phyloP scores from a whole-genome alignment of 2,113 vertebrate genomes.

The Muntiacus muntjak region DNA sequence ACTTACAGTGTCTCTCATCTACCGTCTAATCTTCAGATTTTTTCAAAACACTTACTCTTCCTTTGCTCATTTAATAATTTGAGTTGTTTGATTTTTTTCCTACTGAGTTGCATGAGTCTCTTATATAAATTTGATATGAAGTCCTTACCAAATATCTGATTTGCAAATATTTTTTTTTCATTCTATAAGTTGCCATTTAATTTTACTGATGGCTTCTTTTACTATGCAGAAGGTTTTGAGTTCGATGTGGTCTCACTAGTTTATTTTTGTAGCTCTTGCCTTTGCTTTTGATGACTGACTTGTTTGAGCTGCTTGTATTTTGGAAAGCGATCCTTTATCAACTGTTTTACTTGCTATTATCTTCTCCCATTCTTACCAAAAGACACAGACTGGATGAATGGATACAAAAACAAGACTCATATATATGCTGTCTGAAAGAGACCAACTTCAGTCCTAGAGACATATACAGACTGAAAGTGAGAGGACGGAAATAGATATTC shows the following conservation, averaged over 20 bases:
- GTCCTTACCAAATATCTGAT: not conserved
- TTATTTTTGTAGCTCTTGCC: not conserved
- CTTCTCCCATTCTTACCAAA: not conserved
- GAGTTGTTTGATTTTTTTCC: not conserved
- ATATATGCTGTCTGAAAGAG: not conserved
- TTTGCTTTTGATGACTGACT: not conserved
- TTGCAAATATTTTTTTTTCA: not conserved
- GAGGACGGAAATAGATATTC: not conserved
- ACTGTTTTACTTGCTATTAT: not conserved
- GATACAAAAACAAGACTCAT: not conserved
- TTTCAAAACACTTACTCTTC: not conserved
- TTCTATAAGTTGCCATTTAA: not conserved
- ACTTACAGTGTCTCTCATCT: not conserved
- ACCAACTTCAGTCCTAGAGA: not conserved
- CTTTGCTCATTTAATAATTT: not conserved
- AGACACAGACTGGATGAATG: not conserved
- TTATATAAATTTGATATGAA: not conserved
- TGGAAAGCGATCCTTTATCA: fast-evolving
- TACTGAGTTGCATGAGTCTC: not conserved
- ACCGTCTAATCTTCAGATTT: not conserved
- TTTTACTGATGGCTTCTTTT: not conserved
- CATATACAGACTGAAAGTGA: not conserved
- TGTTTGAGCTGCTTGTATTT: not conserved
- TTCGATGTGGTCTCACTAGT: not conserved
- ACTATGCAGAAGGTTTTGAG: not conserved